Conservation (phyloP, 2,888 invertebrate genomes). For the Drosophila mimica region DNA sequence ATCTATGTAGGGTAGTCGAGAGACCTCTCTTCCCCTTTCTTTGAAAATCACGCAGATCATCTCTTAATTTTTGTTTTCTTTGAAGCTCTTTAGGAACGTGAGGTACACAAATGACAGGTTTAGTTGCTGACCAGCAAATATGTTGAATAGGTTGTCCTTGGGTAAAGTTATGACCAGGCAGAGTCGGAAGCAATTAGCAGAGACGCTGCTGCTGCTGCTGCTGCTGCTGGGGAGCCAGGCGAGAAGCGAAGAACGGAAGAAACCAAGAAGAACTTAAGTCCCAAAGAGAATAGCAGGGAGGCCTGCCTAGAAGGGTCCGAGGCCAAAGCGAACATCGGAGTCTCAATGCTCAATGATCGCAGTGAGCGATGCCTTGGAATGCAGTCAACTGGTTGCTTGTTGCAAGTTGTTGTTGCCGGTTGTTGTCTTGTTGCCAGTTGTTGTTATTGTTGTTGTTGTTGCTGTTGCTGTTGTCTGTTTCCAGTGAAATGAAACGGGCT, state of each 20-base stretch:
- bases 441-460: conserved; percentile 6
- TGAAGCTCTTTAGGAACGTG: not conserved
- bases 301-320: conserved; percentile 25
- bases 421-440: conserved; percentile 14
- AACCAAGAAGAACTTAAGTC: conserved; percentile 2
- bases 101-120: conserved; percentile 6
- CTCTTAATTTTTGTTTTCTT: not conserved
- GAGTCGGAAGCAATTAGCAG: conserved; percentile 72
- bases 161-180: conserved; percentile 16
- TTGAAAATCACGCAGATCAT: not conserved
- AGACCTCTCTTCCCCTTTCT: no score
- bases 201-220: conserved; percentile 7
- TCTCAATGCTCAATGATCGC: conserved; percentile 61
- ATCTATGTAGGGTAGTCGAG: not conserved
- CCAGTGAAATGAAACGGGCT: conserved; percentile 65
- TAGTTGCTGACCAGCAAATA: conserved; percentile 1
- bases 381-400: conserved; percentile 58
- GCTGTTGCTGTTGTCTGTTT: conserved; percentile 47
- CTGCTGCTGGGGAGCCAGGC: not conserved
- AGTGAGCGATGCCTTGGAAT: conserved; percentile 72
- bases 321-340: conserved; percentile 9
- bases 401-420: conserved; percentile 14
- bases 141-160: conserved; percentile 33
- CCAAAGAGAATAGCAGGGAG: not conserved
- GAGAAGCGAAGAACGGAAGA: not conserved